Conservation (phyloP, 2,888 invertebrate genomes). For the Parasteatoda lunata region DNA sequence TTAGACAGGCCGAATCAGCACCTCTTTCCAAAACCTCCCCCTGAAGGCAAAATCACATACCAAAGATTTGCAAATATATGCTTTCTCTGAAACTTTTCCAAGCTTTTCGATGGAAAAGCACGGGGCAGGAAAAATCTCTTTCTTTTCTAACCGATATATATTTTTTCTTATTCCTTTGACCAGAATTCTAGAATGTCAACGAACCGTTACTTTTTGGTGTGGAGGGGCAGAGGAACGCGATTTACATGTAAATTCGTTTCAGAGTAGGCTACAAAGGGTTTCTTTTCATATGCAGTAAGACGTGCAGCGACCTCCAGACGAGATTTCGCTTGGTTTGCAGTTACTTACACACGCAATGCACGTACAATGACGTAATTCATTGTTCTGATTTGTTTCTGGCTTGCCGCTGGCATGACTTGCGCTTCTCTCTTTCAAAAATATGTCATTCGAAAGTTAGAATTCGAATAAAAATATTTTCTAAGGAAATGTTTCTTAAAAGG, state of each 20-base stretch:
- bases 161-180: neutral
- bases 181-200: conserved; percentile 4
- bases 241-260: conserved; percentile 59
- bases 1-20: conserved; percentile 35
- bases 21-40: conserved; percentile 15
- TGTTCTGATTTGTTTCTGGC: neutral
- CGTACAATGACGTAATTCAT: neutral
- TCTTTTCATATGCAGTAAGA: conserved; percentile 29
- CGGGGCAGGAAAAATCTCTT: conserved; percentile 8
- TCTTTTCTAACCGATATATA: neutral
- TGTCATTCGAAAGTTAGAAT: too few relatives aligned
- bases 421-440: neutral
- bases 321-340: neutral
- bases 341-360: neutral
- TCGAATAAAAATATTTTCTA: too few relatives aligned
- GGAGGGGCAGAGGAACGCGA: conserved; percentile 16
- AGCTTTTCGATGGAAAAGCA: conserved; percentile 30
- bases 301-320: neutral
- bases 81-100: conserved; percentile 27
- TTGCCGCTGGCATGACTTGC: neutral
- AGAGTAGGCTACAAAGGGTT: conserved; percentile 39
- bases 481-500: too few relatives aligned
- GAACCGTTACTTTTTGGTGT: neutral
- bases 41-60: conserved; percentile 31
- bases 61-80: conserved; percentile 54